phyloP scores from a whole-genome alignment of 1,140 invertebrate species.

The Rhyzopertha dominica region DNA sequence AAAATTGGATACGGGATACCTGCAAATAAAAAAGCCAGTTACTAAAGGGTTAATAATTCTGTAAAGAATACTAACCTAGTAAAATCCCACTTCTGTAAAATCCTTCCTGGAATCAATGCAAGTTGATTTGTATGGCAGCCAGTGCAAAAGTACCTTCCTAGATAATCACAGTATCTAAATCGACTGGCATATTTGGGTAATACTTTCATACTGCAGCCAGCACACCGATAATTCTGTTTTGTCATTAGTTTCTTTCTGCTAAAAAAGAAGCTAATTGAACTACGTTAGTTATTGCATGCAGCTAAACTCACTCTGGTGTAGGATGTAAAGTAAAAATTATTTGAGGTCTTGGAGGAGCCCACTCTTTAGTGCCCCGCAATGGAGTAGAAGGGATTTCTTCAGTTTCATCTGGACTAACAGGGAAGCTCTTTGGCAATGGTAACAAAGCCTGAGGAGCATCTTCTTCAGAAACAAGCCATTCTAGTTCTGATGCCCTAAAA shows the following conservation, averaged over 20 bases:
- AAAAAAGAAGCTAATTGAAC: constrained; percentile 44
- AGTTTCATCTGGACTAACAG: constrained; percentile 56
- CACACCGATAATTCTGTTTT: constrained; percentile 79
- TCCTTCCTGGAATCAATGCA: constrained; percentile 70
- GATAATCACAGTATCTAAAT: constrained; percentile 79
- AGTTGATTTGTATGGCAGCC: constrained; percentile 78
- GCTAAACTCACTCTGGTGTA: constrained; percentile 57
- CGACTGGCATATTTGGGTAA: constrained; percentile 63
- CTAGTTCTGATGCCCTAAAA: constrained; percentile 66
- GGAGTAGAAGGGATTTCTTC: constrained; percentile 49
- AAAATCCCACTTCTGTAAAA: constrained; percentile 72
- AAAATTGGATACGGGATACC: constrained; percentile 78
- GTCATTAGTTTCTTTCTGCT: constrained; percentile 61
- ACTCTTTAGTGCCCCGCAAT: constrained; percentile 69
- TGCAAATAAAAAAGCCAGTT: constrained; percentile 42
- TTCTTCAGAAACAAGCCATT: constrained; percentile 76
- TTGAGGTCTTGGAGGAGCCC: constrained; percentile 81
- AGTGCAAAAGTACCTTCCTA: constrained; percentile 85
- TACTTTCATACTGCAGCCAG: constrained; percentile 80
- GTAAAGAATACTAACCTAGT: constrained; percentile 48
- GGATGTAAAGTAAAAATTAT: constrained; percentile 79
- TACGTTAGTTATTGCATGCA: too few species aligned
- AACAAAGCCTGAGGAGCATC: constrained; percentile 74
- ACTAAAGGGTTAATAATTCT: constrained; percentile 7
- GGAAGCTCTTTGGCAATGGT: constrained; percentile 68